Evolutionary conservation across 2,888 invertebrate genomes (phyloP).

Genomic region (Polyploca ridens): DNA sequence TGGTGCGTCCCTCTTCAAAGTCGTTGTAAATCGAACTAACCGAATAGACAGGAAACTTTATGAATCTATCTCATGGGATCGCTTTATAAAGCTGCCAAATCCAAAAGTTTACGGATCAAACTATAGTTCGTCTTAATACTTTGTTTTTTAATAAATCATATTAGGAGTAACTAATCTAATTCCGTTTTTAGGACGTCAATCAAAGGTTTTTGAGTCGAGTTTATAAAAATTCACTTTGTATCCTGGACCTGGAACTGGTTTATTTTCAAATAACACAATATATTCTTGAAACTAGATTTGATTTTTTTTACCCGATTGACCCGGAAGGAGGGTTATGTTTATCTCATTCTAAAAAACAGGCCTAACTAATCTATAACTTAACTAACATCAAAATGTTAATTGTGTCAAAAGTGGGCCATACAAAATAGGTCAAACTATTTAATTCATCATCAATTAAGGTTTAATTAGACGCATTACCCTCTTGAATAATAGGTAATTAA

Average conservation of each 20-base stretch:
- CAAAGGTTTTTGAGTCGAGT: too few relatives aligned
- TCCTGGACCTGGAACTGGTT: too few relatives aligned
- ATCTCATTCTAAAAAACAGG: too few relatives aligned
- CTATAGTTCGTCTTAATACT: too few relatives aligned
- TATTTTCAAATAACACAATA: too few relatives aligned
- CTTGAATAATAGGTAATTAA: not conserved
- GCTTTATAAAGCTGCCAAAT: not conserved
- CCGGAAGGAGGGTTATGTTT: too few relatives aligned
- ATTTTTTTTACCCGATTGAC: too few relatives aligned
- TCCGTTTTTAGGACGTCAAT: too few relatives aligned
- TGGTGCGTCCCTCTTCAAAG: not conserved
- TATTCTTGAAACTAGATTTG: too few relatives aligned
- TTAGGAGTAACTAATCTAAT: too few relatives aligned
- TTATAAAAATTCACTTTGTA: too few relatives aligned
- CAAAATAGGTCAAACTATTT: not conserved
- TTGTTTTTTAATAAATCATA: not conserved
- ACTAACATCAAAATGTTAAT: not conserved
- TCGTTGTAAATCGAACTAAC: not conserved
- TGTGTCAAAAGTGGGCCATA: not conserved
- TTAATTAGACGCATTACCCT: not conserved
- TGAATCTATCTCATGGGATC: slow-evolving; percentile 1
- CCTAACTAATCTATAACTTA: too few relatives aligned
- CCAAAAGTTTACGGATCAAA: not conserved
- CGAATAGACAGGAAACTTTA: slow-evolving; percentile 5
- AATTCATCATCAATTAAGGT: not conserved